Evolutionary conservation across 2,888 invertebrate genomes (phyloP).

Genomic region (Stenodera caucasica): DNA sequence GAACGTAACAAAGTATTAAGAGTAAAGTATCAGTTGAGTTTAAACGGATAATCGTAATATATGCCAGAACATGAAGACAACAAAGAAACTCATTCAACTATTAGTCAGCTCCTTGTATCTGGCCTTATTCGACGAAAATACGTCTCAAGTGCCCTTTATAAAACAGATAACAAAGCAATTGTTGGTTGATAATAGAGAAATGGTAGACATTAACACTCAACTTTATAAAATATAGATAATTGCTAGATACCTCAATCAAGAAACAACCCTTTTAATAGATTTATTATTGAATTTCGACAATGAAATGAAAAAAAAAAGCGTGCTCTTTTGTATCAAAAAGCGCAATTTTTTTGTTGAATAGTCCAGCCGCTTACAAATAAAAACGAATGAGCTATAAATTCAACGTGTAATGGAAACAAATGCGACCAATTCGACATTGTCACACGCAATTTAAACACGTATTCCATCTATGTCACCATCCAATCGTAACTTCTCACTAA

Average conservation of each 20-base stretch:
- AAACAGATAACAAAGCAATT: conserved; percentile 28
- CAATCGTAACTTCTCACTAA: background rate
- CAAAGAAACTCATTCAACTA: conserved; percentile 29
- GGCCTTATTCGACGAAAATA: conserved; percentile 23
- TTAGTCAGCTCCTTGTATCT: conserved; percentile 33
- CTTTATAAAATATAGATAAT: background rate
- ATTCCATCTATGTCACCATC: conserved; percentile 33
- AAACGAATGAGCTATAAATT: conserved; percentile 38
- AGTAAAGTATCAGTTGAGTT: background rate
- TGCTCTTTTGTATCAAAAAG: background rate
- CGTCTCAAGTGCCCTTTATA: conserved; percentile 20
- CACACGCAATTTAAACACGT: conserved; percentile 38
- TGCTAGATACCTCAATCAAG: background rate
- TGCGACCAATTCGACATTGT: conserved; percentile 40
- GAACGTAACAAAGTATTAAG: background rate
- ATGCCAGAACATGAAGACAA: conserved; percentile 40
- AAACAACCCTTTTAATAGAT: background rate
- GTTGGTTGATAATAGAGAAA: conserved; percentile 20
- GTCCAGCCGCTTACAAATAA: conserved; percentile 26
- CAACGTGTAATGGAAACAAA: conserved; percentile 43
- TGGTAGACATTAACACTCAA: background rate
- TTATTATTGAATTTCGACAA: too few relatives aligned
- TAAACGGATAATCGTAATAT: conserved; percentile 32
- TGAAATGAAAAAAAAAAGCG: background rate
- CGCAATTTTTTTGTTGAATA: background rate